Conservation (phyloP, 2,888 invertebrate species). For the Deilephila elpenor region DNA sequence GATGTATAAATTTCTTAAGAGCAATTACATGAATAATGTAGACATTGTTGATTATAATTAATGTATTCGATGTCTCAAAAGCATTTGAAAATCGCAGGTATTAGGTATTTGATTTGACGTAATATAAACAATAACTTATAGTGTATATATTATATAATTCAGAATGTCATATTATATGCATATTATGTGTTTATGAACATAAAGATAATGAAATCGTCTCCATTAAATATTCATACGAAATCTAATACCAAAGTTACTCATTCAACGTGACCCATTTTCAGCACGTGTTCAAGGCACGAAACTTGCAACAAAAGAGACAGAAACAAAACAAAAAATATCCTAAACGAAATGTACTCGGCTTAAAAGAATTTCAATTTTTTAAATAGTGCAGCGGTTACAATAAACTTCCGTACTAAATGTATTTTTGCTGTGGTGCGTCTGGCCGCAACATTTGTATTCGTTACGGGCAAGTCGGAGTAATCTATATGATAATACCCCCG, state of each 20-base stretch:
- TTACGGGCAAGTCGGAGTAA: slow-evolving; percentile 46
- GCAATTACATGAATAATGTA: slow-evolving; percentile 2
- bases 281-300: slow-evolving; percentile 3
- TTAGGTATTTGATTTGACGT: no score
- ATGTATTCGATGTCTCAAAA: no score
- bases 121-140: no score
- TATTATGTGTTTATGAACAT: no score
- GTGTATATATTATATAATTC: no score
- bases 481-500: slow-evolving; percentile 53
- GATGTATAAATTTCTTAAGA: slow-evolving; percentile 29
- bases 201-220: no score
- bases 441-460: slow-evolving; percentile 47
- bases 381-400: slow-evolving; percentile 25
- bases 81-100: no score
- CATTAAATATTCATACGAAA: background rate
- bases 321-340: background rate
- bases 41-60: background rate
- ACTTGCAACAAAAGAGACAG: background rate
- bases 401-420: slow-evolving; percentile 30
- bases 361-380: slow-evolving; percentile 23
- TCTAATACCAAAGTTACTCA: background rate
- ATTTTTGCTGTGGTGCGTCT: slow-evolving; percentile 27
- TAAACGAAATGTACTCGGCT: slow-evolving; percentile 8
- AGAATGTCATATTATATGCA: no score
- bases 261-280: background rate